Evolutionary conservation across 2,797 vertebrate genomes (phyloP), one percentile per base, ranked within the genome.

Genomic region (Tapera naevia): DNA sequence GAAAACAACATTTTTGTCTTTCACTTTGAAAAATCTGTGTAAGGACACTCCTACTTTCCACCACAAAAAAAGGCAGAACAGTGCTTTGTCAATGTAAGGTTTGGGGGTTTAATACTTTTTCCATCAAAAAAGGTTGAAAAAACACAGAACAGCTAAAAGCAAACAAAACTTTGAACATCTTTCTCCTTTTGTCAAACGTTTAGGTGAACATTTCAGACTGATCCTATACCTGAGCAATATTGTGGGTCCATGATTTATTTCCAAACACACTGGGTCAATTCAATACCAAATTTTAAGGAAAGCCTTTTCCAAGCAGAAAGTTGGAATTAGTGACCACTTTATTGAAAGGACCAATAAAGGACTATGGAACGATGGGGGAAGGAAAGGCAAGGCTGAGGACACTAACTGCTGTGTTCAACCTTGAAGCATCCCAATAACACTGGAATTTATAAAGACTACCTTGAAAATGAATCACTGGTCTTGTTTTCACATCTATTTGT

Each of bases 401-500:
- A 71, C 18, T 19, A 54, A 54, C 43, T 73, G 58, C 60, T 25
- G 1, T 30, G 22, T 85, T 74, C 69, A 25, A 6, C 14, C 25
- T 30, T 5, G 37, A 67, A 61, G 65, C 54, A 22, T 2, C 30
- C 11, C 69, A 19, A 0, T 11, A 61, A 74, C 0, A 37, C 17
- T 1, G 5, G 45, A 21, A 57, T 58, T 84, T 54, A 9, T 27
- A 32, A 73, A 50, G 64, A 23, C 9, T 35, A 1, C 3, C 33
- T 37, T 65, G 48, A 33, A 80, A 88, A 54, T 14, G 18, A 53
- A 41, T 56, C 51, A 10, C 35, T 53, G 46, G 9, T 11, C 41
- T 57, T 35, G 17, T 58, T 76, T 62, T 32, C 32, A 11, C 9
- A 7, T 37, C 23, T 43, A 9, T 41, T n/a, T 8, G 4, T 43